Evolutionary conservation across 2,888 invertebrate species (phyloP).

Genomic region (Sphaerophoria taeniata): DNA sequence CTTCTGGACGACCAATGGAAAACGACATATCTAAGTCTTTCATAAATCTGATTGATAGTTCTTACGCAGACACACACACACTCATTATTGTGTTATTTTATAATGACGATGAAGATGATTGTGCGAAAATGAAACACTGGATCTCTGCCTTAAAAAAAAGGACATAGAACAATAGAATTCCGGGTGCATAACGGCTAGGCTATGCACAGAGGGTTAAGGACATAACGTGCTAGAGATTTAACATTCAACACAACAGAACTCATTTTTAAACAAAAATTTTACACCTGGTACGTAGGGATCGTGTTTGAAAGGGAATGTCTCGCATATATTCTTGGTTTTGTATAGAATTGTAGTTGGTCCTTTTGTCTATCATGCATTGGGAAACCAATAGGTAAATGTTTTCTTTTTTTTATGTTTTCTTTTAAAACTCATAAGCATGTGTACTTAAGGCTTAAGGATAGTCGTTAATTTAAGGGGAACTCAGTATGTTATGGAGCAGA

Average conservation of each 20-base stretch:
- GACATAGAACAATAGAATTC: constrained; percentile 46
- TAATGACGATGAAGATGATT: constrained; percentile 64
- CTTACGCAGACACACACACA: neutral
- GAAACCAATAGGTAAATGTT: too few relatives aligned
- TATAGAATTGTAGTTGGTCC: neutral
- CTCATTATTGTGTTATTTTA: neutral
- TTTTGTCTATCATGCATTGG: too few relatives aligned
- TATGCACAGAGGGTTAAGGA: constrained; percentile 30
- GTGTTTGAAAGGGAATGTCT: neutral
- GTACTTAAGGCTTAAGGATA: too few relatives aligned
- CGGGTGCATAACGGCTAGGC: constrained; percentile 17
- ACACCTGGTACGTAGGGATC: constrained; percentile 61
- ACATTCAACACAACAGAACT: constrained; percentile 51
- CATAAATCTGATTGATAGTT: neutral
- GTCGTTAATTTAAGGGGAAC: too few relatives aligned
- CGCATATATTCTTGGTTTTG: neutral
- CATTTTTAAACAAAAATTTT: constrained; percentile 61
- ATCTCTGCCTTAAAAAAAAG: constrained; percentile 9
- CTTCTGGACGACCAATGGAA: too few relatives aligned
- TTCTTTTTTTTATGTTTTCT: too few relatives aligned
- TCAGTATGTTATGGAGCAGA: too few relatives aligned
- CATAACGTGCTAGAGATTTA: constrained; percentile 19
- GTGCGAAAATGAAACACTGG: constrained; percentile 64
- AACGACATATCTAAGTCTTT: neutral
- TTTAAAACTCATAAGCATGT: too few relatives aligned